These are phyloP conservation scores for Spea bombifrons DNA, from an alignment of 2,113 vertebrate genomes.

Conservation along the genomic window DNA sequence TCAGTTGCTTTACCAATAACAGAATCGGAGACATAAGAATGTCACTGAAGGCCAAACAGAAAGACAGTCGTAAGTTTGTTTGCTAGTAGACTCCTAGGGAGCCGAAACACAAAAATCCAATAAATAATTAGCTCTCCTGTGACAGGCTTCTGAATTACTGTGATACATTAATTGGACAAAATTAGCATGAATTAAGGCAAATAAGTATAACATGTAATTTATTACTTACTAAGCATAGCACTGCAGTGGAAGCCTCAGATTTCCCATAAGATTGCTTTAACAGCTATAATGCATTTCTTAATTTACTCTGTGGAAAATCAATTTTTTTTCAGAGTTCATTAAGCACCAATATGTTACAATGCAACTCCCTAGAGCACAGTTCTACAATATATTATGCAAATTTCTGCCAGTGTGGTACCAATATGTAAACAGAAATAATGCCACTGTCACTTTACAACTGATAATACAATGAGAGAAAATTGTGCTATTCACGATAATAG, in stretches of 20 bases:
- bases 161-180: conserved; percentile 99
- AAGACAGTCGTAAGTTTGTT: conserved; percentile 80
- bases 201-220: conserved; percentile 99
- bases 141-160: conserved; percentile 93
- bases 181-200: conserved; percentile 99
- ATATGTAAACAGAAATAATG: conserved; percentile 97
- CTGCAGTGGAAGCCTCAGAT: conserved; percentile 93
- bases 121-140: conserved; percentile 99
- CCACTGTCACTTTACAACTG: conserved; percentile 79
- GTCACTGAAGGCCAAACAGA: conserved; percentile 67
- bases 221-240: conserved; percentile 99
- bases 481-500: conserved; percentile 9
- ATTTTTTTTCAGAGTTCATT: conserved; percentile 99
- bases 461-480: conserved; percentile 65
- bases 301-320: conserved; percentile 99
- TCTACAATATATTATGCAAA: conserved; percentile 99
- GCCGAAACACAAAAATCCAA: conserved; percentile 79
- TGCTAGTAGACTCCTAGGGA: conserved; percentile 81
- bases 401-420: conserved; percentile 80
- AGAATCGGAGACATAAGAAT: conserved; percentile 62
- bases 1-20: conserved; percentile 61
- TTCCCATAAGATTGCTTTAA: conserved; percentile 99
- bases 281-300: conserved; percentile 99
- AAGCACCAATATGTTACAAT: conserved; percentile 99
- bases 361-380: conserved; percentile 88